Conservation (phyloP, 2,797 vertebrate species). For the Gorsachius magnificus region DNA sequence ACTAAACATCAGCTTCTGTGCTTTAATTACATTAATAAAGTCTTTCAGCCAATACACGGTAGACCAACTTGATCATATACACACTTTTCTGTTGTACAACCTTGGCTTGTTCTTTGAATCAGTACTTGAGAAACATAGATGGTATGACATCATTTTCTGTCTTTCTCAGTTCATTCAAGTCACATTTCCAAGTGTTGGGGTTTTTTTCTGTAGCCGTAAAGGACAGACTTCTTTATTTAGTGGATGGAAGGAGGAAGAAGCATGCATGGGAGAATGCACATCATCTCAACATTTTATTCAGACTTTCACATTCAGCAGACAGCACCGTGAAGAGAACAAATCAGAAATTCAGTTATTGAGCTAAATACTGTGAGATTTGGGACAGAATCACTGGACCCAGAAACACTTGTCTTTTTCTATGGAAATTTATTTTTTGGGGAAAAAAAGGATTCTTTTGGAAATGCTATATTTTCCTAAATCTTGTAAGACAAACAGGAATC, state of each 20-base stretch:
- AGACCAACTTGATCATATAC: background rate
- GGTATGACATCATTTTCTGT: background rate
- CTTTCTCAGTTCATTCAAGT: background rate
- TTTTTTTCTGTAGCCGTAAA: background rate
- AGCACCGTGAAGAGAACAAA: background rate
- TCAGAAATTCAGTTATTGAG: background rate
- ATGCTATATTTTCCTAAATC: background rate
- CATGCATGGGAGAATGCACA: background rate
- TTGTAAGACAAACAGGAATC: background rate
- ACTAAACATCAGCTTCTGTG: background rate
- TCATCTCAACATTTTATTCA: background rate
- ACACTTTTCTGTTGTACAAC: background rate
- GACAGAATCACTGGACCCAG: background rate
- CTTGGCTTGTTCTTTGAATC: background rate
- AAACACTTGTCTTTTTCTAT: background rate
- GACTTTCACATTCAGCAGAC: background rate
- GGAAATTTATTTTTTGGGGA: background rate
- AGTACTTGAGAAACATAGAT: background rate
- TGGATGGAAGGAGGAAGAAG: background rate
- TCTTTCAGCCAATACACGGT: background rate
- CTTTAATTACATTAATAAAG: background rate
- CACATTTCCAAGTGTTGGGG: background rate
- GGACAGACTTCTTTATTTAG: background rate
- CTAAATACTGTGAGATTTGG: background rate
- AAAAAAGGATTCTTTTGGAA: background rate